Evolutionary conservation across 1,140 invertebrate genomes (phyloP).

Genomic region (Apis cerana): DNA sequence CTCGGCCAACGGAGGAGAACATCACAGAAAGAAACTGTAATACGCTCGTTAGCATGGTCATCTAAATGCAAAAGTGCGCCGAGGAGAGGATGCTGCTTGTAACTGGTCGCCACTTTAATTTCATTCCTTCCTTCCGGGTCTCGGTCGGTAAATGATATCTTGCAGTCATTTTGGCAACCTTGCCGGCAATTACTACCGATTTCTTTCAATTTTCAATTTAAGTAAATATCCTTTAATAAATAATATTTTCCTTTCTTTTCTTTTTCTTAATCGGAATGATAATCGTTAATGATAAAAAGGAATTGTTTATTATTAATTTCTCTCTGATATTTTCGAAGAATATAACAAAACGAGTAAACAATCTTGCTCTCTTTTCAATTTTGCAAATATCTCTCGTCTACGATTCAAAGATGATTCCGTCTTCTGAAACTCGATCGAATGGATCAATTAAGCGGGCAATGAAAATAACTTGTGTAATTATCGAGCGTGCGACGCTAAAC

Average conservation of each 20-base stretch:
- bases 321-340: too few relatives aligned
- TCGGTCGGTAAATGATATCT: neutral
- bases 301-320: too few relatives aligned
- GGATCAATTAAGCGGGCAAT: neutral
- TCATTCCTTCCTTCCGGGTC: conserved; percentile 24
- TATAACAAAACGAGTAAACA: too few relatives aligned
- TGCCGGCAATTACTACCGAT: too few relatives aligned
- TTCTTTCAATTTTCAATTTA: too few relatives aligned
- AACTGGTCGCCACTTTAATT: conserved; percentile 30
- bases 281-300: too few relatives aligned
- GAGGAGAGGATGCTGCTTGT: conserved; percentile 18
- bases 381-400: too few relatives aligned
- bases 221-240: too few relatives aligned
- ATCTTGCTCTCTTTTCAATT: too few relatives aligned
- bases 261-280: too few relatives aligned
- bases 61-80: conserved; percentile 45
- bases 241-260: too few relatives aligned
- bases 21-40: conserved; percentile 32
- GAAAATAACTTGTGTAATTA: conserved; percentile 9
- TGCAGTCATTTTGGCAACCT: too few relatives aligned
- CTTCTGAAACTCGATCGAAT: neutral
- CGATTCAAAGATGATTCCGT: neutral
- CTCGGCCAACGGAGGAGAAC: conserved; percentile 5
- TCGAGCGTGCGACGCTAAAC: neutral
- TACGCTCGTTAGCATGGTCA: conserved; percentile 39